These are phyloP conservation scores for Torymus tubicola DNA, from an alignment of 2,888 invertebrate genomes.

Conservation along the genomic window DNA sequence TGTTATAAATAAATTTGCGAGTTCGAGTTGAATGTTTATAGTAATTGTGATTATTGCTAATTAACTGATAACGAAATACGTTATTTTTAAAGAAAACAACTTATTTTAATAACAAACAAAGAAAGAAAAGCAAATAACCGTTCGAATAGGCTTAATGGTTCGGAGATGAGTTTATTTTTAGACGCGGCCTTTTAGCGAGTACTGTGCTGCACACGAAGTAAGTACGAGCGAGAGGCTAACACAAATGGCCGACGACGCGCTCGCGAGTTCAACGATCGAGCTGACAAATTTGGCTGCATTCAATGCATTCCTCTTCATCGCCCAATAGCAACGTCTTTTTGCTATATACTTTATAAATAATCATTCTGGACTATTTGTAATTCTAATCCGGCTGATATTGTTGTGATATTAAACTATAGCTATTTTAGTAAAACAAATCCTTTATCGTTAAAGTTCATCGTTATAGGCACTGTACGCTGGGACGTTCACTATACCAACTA, in stretches of 20 bases:
- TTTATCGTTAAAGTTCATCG: background rate
- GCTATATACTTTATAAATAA: background rate
- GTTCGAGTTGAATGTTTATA: background rate
- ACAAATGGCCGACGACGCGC: background rate
- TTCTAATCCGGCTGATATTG: background rate
- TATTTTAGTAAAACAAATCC: no score
- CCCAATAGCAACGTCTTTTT: background rate
- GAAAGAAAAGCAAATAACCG: no score
- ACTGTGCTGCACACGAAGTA: background rate
- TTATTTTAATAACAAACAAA: no score
- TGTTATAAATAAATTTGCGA: background rate
- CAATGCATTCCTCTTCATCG: background rate
- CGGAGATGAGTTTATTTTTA: slow-evolving; percentile 11
- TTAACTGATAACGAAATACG: no score
- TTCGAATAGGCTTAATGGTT: slow-evolving; percentile 18
- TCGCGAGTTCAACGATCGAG: slow-evolving; percentile 34
- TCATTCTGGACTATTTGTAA: background rate
- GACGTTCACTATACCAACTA: background rate
- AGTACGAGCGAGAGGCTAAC: background rate
- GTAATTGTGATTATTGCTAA: no score
- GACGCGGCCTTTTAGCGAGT: slow-evolving; percentile 23
- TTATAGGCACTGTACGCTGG: background rate
- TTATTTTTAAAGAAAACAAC: no score
- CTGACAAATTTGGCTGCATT: slow-evolving; percentile 34
- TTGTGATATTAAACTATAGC: no score